phyloP scores from a whole-genome alignment of 2,113 vertebrate genomes.

The Pitta sordida region DNA sequence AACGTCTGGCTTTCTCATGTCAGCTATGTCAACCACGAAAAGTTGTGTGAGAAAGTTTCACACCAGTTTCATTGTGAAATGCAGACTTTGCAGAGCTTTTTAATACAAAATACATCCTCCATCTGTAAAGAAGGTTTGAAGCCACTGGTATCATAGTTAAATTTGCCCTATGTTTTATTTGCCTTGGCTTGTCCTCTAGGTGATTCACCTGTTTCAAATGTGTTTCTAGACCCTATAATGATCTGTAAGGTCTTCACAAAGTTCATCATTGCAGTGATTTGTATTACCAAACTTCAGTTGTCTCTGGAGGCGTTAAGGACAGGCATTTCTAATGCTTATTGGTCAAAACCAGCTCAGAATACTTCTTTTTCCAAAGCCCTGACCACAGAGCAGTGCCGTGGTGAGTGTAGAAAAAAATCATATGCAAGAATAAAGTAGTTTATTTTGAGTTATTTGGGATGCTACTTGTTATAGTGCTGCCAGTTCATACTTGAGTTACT shows the following conservation, averaged over 20 bases:
- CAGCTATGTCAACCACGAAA: background rate
- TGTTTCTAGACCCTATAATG: background rate
- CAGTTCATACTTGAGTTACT: background rate
- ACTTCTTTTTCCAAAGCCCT: background rate
- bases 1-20: fast-evolving
- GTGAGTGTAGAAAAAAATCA: background rate
- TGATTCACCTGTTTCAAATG: background rate
- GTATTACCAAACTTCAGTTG: background rate
- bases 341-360: background rate
- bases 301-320: background rate
- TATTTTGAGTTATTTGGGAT: background rate
- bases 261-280: background rate
- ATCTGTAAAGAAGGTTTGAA: background rate
- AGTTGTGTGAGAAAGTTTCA: background rate
- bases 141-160: background rate
- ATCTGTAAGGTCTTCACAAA: background rate
- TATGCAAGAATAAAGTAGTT: background rate
- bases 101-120: background rate
- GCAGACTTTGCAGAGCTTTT: background rate
- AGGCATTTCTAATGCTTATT: background rate
- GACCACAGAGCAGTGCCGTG: background rate
- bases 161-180: background rate
- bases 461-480: background rate
- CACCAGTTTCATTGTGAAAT: background rate
- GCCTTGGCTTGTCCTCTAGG: background rate